Conservation (phyloP, 2,113 vertebrate genomes). For the Protomyctophum bolini region DNA sequence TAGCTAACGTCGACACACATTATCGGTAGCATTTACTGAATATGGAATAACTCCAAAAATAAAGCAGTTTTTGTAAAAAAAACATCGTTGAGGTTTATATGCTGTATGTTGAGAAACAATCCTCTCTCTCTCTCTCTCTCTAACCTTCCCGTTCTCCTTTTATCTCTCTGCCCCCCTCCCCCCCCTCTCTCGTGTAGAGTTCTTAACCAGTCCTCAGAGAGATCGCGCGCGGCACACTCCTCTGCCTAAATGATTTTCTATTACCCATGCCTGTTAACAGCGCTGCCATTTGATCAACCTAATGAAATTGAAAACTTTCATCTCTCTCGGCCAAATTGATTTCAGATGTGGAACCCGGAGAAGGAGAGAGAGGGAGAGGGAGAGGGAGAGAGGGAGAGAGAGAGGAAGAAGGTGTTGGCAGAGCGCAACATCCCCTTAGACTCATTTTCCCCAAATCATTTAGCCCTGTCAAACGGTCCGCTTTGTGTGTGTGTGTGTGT, state of each 20-base stretch:
- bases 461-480: slow-evolving; percentile 16
- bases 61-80: too few relatives aligned
- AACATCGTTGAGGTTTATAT: too few relatives aligned
- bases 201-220: slow-evolving; percentile 67
- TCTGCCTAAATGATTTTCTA: slow-evolving; percentile 78
- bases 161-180: not conserved
- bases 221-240: slow-evolving; percentile 42
- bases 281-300: slow-evolving; percentile 78
- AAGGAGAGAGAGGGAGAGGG: not conserved
- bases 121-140: not conserved
- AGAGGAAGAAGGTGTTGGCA: slow-evolving; percentile 27
- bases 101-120: too few relatives aligned
- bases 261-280: slow-evolving; percentile 78
- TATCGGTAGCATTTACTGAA: too few relatives aligned
- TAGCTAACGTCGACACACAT: too few relatives aligned
- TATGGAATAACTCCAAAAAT: too few relatives aligned
- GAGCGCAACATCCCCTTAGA: slow-evolving; percentile 48
- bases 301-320: slow-evolving; percentile 84
- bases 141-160: slow-evolving; percentile 12
- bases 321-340: slow-evolving; percentile 77
- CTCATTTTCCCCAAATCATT: slow-evolving; percentile 44
- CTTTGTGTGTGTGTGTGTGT: slow-evolving; percentile 4
- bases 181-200: slow-evolving; percentile 42
- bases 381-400: not conserved
- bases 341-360: slow-evolving; percentile 66